These are phyloP conservation scores for Calameuta filiformis DNA, from an alignment of 2,888 invertebrate genomes.

Conservation along the genomic window DNA sequence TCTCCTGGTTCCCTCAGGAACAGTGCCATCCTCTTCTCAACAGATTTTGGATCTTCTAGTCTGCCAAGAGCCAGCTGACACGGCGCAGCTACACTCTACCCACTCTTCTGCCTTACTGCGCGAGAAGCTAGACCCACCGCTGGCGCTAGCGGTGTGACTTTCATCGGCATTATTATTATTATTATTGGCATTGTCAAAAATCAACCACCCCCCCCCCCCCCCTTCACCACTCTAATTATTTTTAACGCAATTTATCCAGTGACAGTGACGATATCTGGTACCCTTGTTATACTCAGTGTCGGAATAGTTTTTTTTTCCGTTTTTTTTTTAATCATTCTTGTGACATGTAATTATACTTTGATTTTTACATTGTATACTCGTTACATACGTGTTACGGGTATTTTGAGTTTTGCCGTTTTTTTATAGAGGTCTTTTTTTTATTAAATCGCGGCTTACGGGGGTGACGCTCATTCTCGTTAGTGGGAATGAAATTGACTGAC, in stretches of 20 bases:
- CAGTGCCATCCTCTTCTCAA: conserved; percentile 63
- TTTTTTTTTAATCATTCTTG: not conserved
- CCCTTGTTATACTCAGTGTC: not conserved
- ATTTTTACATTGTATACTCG: not conserved
- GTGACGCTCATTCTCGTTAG: not conserved
- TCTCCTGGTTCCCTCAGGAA: conserved; percentile 53
- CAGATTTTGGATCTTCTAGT: conserved; percentile 62
- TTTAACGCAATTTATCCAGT: not conserved
- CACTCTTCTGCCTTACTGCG: conserved; percentile 25
- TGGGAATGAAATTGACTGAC: not conserved
- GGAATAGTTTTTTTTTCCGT: not conserved
- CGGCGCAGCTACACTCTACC: conserved; percentile 50
- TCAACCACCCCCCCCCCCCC: not conserved
- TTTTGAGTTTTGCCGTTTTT: not conserved
- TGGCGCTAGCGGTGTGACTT: not conserved
- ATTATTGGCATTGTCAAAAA: not conserved
- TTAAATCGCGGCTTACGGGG: not conserved
- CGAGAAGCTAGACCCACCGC: not conserved
- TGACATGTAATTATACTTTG: not conserved
- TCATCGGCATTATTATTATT: not conserved
- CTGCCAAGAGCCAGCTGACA: conserved; percentile 64
- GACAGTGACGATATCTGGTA: not conserved
- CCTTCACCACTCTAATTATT: not conserved
- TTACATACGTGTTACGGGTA: not conserved
- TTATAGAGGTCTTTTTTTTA: not conserved